Evolutionary conservation across 1,140 invertebrate species (phyloP), one percentile per base, ranked within the genome.

Genomic region (Pseudomyrmex dendroicus): DNA sequence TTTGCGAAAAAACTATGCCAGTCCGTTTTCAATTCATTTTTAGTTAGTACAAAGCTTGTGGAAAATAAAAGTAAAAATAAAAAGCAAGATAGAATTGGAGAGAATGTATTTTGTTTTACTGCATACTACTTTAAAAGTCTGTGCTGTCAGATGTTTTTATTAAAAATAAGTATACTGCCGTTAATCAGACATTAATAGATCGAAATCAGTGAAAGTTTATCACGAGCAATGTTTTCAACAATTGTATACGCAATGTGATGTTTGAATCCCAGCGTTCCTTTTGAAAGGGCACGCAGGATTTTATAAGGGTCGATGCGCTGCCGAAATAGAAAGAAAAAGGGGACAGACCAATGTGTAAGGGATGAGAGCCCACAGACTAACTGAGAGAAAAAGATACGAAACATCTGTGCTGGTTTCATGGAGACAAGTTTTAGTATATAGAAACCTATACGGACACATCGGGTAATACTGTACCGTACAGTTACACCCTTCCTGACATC

Each of bases 351-450:
- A 89, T 76, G 84, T 35, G 5, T 56, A 84, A 84, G 88, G 86
- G 82, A 87, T 85, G 89, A 86, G 80, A 82, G 84, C 59, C 20
- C 48, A 35, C n/a, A 57, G 67, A 35, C 56, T 25, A 22, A 73
- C 15, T 35, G 82, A 85, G 78, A 85, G 86, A 91, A 80, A 89
- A 88, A 88, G 89, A 91, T 84, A 89, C 73, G 84, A 90, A 89
- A 91, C 90, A 92, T 91, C 90, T 92, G 92, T 90, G 87, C 83
- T 72, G 63, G 83, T 89, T 90, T 83, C 88, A 87, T 85, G 83
- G 89, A 89, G 91, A 91, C 90, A 89, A 89, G 86, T 84, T 88
- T 89, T 84, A 87, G 89, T 92, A 67, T 82, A 86, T 84, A 35
- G 5, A 72, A 83, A 87, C 83, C 86, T 84, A 85, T 88, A 86